Evolutionary conservation across 2,797 vertebrate species (phyloP).

Genomic region (Tarsius wallacei): DNA sequence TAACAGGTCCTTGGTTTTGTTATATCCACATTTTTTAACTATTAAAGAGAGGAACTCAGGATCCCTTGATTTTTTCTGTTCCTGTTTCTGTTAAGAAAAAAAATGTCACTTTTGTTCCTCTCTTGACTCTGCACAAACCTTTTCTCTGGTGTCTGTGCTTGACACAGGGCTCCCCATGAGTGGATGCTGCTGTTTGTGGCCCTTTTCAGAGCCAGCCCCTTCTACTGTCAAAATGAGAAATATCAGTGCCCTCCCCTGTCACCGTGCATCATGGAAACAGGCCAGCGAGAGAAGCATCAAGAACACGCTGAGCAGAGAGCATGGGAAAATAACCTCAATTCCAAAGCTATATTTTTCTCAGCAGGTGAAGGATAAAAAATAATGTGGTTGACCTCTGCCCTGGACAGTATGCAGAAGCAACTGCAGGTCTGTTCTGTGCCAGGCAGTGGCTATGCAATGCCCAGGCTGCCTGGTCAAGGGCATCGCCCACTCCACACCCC

Average conservation of each 20-base stretch:
- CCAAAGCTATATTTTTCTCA: conserved; percentile 68
- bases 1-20: background rate
- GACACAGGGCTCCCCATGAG: background rate
- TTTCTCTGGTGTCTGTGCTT: background rate
- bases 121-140: background rate
- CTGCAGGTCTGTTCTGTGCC: background rate
- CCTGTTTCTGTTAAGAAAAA: background rate
- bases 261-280: background rate
- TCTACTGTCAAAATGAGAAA: background rate
- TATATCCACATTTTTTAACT: background rate
- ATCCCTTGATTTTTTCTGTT: background rate
- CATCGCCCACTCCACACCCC: background rate
- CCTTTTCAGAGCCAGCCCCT: background rate
- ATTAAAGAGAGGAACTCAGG: background rate
- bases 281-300: conserved; percentile 18
- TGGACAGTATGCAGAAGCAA: background rate
- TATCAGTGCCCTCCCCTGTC: background rate
- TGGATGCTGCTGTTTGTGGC: background rate
- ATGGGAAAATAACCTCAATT: conserved; percentile 42
- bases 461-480: background rate
- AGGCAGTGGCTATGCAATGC: background rate
- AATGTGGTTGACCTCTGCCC: conserved; percentile 42
- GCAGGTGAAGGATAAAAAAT: conserved; percentile 53
- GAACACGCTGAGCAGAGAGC: background rate
- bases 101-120: background rate